Conservation (phyloP, 2,113 vertebrate genomes). For the Thryonomys swinderianus region DNA sequence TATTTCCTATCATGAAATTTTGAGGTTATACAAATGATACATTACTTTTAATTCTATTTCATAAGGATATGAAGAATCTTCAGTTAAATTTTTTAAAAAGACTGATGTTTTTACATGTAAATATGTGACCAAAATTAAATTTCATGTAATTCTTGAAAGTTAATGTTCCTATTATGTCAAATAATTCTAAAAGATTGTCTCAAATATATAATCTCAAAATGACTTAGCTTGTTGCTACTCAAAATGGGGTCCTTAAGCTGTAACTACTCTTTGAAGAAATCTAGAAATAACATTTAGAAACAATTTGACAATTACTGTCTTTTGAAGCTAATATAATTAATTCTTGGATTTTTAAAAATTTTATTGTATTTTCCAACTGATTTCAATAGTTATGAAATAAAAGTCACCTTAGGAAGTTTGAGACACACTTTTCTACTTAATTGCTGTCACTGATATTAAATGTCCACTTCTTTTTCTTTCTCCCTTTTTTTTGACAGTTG, state of each 20-base stretch:
- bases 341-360: not conserved
- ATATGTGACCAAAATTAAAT: slow-evolving; percentile 44
- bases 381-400: not conserved
- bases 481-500: not conserved
- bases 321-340: slow-evolving; percentile 9
- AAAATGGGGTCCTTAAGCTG: not conserved
- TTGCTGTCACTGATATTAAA: not conserved
- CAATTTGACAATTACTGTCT: slow-evolving; percentile 26
- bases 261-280: not conserved
- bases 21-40: not conserved
- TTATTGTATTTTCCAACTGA: slow-evolving; percentile 9
- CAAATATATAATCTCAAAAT: not conserved
- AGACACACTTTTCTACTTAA: slow-evolving; percentile 14
- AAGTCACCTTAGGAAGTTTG: slow-evolving; percentile 22
- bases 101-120: not conserved
- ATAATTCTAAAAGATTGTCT: slow-evolving; percentile 37
- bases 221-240: not conserved
- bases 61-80: not conserved
- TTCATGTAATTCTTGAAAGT: not conserved
- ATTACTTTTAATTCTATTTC: slow-evolving; percentile 42
- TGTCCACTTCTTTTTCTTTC: not conserved
- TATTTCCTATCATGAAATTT: slow-evolving; percentile 34
- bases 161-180: slow-evolving; percentile 9
- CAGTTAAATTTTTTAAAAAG: slow-evolving; percentile 13
- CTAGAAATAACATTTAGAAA: slow-evolving; percentile 35